A percentile compares a stretch with the other conserved stretches of the same genome.
phyloP scores from a whole-genome alignment of 2,888 invertebrate species.

The Hyposoter dolosus region DNA sequence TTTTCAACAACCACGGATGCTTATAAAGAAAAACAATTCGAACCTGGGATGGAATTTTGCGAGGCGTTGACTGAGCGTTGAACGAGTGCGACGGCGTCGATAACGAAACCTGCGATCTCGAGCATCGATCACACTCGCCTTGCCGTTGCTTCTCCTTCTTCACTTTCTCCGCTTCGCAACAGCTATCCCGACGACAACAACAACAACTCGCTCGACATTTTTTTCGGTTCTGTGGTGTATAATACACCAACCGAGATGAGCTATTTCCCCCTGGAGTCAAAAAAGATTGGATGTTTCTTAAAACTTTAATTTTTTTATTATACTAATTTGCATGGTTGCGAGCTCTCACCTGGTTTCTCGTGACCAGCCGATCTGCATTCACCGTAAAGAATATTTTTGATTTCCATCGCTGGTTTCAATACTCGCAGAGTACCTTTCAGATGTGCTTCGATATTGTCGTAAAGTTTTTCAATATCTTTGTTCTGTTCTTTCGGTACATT shows the following conservation, averaged over 20 bases:
- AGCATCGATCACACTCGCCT: not conserved
- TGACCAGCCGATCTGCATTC: conserved; percentile 67
- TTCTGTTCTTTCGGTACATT: conserved; percentile 23
- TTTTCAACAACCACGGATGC: not conserved
- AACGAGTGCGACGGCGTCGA: not conserved
- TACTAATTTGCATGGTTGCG: not conserved
- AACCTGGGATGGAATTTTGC: conserved; percentile 5
- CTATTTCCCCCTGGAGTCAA: conserved; percentile 24
- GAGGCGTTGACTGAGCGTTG: conserved; percentile 25
- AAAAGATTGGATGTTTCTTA: not conserved
- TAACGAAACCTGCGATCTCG: conserved; percentile 3
- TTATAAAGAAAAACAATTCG: not conserved
- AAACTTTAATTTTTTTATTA: not conserved
- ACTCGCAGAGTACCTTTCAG: conserved; percentile 68
- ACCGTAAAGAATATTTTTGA: conserved; percentile 58
- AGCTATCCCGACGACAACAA: conserved; percentile 2
- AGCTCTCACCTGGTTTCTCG: conserved; percentile 43
- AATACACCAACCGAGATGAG: conserved; percentile 43
- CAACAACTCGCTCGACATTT: conserved; percentile 16
- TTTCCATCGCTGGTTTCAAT: conserved; percentile 68
- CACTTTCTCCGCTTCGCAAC: conserved; percentile 3
- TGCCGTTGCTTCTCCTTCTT: not conserved
- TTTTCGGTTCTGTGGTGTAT: conserved; percentile 55
- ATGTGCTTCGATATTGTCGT: conserved; percentile 69
- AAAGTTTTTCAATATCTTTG: conserved; percentile 56